Percentiles rank a stretch among this genome's conserved stretches.
phyloP scores from a whole-genome alignment of 2,797 vertebrate species.

The Eulemur mongoz region DNA sequence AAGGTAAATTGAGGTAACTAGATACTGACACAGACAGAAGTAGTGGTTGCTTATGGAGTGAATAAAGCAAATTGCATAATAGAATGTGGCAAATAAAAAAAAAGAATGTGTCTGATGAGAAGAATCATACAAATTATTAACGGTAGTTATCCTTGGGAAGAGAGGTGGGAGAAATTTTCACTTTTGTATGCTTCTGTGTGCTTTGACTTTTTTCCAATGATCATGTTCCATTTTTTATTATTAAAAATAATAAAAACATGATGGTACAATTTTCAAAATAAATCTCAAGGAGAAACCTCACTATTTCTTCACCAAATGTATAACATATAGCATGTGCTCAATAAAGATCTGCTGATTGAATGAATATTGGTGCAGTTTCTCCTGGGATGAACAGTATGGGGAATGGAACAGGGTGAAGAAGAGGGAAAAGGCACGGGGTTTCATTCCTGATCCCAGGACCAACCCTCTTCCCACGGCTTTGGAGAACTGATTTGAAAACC shows the following conservation, averaged over 20 bases:
- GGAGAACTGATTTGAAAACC: neutral
- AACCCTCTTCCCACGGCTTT: neutral
- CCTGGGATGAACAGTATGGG: neutral
- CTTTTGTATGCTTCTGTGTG: neutral
- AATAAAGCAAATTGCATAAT: neutral
- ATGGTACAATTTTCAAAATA: conserved; percentile 1
- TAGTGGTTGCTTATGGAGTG: neutral
- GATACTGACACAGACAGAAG: neutral
- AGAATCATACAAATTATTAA: neutral
- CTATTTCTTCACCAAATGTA: neutral
- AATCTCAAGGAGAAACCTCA: neutral
- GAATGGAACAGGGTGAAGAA: neutral
- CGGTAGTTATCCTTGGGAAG: no score
- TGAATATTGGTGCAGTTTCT: neutral
- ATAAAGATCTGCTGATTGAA: neutral
- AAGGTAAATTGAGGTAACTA: neutral
- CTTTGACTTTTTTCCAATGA: neutral
- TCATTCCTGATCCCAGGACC: neutral
- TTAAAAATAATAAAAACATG: neutral
- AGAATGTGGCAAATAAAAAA: neutral
- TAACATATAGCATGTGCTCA: neutral
- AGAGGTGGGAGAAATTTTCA: neutral
- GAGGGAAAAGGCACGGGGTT: neutral
- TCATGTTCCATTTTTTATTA: neutral
- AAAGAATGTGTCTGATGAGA: neutral